Evolutionary conservation across 2,797 vertebrate genomes (phyloP).

Genomic region (Pygocentrus nattereri): DNA sequence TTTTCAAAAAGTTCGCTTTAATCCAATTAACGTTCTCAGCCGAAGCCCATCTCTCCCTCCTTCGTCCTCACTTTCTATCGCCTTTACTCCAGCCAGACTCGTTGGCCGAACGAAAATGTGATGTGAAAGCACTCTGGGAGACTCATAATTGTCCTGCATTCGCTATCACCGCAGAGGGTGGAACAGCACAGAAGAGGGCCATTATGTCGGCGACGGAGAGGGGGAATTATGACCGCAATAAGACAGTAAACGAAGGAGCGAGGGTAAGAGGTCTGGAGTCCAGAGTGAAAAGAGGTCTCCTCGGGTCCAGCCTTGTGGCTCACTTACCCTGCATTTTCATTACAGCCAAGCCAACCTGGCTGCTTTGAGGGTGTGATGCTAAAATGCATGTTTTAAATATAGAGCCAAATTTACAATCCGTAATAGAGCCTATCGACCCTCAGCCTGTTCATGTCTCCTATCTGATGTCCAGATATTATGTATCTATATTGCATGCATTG

Average conservation of each 20-base stretch:
- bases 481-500: too few relatives aligned
- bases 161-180: conserved; percentile 40
- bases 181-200: conserved; percentile 28
- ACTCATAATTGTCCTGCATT: conserved; percentile 44
- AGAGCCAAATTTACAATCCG: too few relatives aligned
- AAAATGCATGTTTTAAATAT: too few relatives aligned
- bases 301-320: neutral
- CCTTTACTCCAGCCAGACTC: conserved; percentile 1
- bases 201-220: conserved; percentile 45
- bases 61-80: neutral
- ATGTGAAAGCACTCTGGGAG: conserved; percentile 27
- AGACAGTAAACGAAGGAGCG: conserved; percentile 27
- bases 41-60: neutral
- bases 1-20: conserved; percentile 14
- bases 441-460: too few relatives aligned
- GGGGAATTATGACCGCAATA: conserved; percentile 44
- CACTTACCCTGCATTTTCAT: neutral
- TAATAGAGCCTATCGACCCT: too few relatives aligned
- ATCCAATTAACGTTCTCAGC: neutral
- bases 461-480: too few relatives aligned
- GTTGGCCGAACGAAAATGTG: neutral
- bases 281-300: neutral
- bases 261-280: neutral
- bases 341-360: neutral
- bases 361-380: neutral